Conservation (phyloP, 2,797 vertebrate species). For the Micropoecilia bifurca region DNA sequence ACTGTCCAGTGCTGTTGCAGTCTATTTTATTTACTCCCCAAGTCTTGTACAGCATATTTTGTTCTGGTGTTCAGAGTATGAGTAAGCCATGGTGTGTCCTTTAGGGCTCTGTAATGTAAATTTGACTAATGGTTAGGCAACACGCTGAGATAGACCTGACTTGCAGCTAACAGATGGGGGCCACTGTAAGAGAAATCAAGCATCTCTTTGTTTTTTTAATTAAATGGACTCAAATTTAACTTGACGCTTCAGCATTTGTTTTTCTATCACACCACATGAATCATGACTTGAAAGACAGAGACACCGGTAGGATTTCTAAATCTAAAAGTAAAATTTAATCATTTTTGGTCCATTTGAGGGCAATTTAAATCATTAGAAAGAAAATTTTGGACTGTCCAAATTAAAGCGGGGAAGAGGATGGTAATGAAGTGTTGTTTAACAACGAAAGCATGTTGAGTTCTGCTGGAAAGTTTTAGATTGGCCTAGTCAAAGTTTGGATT, state of each 20-base stretch:
- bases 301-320: not conserved
- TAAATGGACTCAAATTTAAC: conserved; percentile 5
- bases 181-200: conserved; percentile 52
- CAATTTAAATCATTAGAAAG: not conserved
- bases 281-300: not conserved
- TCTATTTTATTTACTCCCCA: conserved; percentile 9
- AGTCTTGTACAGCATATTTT: conserved; percentile 34
- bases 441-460: not conserved
- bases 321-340: conserved; percentile 7
- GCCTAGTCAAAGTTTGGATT: not conserved
- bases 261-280: not conserved
- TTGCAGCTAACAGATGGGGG: conserved; percentile 19
- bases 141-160: conserved; percentile 31
- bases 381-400: not conserved
- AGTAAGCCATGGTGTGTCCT: conserved; percentile 18
- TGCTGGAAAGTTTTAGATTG: not conserved
- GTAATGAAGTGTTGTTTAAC: not conserved
- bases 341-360: not conserved
- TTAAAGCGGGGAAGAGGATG: not conserved
- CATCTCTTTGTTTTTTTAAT: conserved; percentile 24
- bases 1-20: not conserved
- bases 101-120: conserved; percentile 52
- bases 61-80: conserved; percentile 36
- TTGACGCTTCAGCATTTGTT: not conserved
- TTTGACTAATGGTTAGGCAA: conserved; percentile 50